Conservation (phyloP, 2,113 vertebrate genomes). For the Cavia porcellus region DNA sequence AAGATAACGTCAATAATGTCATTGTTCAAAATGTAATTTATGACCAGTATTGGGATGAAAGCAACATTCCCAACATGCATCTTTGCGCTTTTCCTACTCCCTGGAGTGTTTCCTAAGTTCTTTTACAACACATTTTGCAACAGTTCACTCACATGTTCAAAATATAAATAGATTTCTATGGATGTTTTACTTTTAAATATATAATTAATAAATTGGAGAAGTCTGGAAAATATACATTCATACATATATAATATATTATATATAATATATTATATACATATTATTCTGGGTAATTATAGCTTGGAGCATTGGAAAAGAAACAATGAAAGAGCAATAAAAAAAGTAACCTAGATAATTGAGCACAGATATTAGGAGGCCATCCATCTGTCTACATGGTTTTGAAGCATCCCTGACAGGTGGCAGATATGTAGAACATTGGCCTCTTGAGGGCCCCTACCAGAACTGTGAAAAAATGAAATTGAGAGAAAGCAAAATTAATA, state of each 20-base stretch:
- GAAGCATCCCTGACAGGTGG: conserved; percentile 63
- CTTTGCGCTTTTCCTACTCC: background rate
- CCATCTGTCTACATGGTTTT: conserved; percentile 53
- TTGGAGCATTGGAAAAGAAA: conserved; percentile 14
- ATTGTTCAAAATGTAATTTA: conserved; percentile 29
- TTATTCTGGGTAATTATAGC: conserved; percentile 26
- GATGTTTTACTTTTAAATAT: background rate
- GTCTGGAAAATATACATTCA: background rate
- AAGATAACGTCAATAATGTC: background rate
- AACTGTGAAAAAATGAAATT: conserved; percentile 64
- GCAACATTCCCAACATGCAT: background rate
- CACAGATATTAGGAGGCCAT: background rate
- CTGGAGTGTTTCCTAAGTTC: background rate
- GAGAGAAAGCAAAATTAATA: conserved; percentile 76
- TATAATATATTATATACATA: background rate
- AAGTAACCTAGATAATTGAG: background rate
- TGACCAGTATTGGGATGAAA: background rate
- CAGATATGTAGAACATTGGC: conserved; percentile 37
- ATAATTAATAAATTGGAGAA: conserved; percentile 2
- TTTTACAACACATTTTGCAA: background rate
- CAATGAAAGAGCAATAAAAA: conserved; percentile 25
- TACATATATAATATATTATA: no score
- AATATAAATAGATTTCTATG: conserved; percentile 38
- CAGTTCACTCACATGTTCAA: conserved; percentile 18
- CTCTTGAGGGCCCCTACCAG: conserved; percentile 48